phyloP scores from a whole-genome alignment of 2,797 vertebrate species.

The Melanotaenia nigrans region DNA sequence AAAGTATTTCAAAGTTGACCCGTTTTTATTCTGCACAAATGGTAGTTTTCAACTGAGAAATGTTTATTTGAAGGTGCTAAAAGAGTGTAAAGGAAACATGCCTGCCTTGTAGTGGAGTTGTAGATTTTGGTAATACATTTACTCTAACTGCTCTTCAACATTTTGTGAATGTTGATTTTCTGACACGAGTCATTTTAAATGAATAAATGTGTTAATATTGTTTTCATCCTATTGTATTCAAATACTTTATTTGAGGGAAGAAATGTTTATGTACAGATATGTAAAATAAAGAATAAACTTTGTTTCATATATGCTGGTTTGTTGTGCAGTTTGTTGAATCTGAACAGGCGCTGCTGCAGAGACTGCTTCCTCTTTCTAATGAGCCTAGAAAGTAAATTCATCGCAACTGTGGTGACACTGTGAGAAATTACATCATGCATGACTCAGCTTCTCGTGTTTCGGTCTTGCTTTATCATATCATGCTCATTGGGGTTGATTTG shows the following conservation, averaged over 20 bases:
- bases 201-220: constrained; percentile 96
- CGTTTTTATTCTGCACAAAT: constrained; percentile 93
- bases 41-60: constrained; percentile 94
- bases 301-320: constrained; percentile 91
- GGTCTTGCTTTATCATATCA: constrained; percentile 23
- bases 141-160: constrained; percentile 93
- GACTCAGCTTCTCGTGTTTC: constrained; percentile 55
- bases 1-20: constrained; percentile 90
- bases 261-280: constrained; percentile 99
- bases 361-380: constrained; percentile 51
- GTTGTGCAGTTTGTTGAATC: constrained; percentile 31
- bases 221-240: constrained; percentile 91
- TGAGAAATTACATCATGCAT: constrained; percentile 4
- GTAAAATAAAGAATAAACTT: constrained; percentile 99
- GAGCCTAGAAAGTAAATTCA: constrained; percentile 7
- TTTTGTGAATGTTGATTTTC: constrained; percentile 98
- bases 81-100: constrained; percentile 91
- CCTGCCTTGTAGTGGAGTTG: constrained; percentile 97
- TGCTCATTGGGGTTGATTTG: background rate
- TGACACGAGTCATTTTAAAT: constrained; percentile 92
- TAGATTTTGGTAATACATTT: constrained; percentile 92
- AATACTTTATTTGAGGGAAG: constrained; percentile 91
- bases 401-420: constrained; percentile 3
- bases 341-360: background rate
- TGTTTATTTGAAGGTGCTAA: constrained; percentile 97